Conservation (phyloP, 1,140 invertebrate species). For the Sinella curviseta region DNA sequence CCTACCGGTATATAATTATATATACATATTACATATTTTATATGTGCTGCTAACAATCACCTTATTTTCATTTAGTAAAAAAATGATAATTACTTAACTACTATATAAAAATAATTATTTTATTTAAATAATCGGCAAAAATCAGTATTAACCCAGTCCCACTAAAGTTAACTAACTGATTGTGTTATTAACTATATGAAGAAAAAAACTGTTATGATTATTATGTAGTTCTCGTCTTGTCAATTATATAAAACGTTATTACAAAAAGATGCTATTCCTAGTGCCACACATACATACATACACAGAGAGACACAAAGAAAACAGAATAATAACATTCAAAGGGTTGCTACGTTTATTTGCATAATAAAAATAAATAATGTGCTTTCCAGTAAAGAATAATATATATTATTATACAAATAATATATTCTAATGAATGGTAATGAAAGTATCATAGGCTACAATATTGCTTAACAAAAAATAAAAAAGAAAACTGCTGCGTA, state of each 20-base stretch:
- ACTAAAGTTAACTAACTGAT: too few relatives aligned
- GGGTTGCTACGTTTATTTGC: not conserved
- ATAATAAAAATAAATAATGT: not conserved
- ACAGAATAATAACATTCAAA: not conserved
- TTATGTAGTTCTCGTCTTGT: not conserved
- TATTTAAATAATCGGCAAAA: not conserved
- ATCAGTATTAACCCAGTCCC: conserved; percentile 4
- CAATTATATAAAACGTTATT: not conserved
- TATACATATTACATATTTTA: not conserved
- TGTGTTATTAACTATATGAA: not conserved
- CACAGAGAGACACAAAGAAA: not conserved
- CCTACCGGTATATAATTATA: not conserved
- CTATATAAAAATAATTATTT: not conserved
- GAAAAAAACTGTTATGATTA: not conserved
- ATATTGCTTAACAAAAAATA: not conserved
- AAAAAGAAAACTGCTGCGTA: not conserved
- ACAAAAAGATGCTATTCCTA: not conserved
- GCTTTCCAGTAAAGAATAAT: not conserved
- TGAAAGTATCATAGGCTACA: not conserved
- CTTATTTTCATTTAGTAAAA: not conserved
- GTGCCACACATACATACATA: conserved; percentile 5
- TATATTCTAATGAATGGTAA: not conserved
- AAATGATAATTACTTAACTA: not conserved
- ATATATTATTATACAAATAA: not conserved
- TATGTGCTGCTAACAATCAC: not conserved